phyloP scores from a whole-genome alignment of 2,797 vertebrate species.

The Oreochromis mossambicus region DNA sequence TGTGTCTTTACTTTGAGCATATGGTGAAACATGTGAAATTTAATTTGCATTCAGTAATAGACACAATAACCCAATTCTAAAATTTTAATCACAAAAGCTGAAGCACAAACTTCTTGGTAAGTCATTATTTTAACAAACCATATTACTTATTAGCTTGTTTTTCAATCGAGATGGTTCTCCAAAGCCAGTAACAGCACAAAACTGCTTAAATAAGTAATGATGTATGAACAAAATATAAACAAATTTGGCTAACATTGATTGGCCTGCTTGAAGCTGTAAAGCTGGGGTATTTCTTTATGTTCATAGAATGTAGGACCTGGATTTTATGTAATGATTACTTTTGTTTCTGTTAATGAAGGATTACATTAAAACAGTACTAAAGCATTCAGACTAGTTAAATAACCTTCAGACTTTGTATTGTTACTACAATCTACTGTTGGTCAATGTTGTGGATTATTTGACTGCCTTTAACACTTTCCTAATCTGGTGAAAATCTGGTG shows the following conservation, averaged over 20 bases:
- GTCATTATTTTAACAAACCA: background rate
- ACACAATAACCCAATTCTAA: fast-evolving
- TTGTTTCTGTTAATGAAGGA: background rate
- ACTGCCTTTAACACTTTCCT: background rate
- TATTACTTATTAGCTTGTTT: background rate
- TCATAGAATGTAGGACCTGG: background rate
- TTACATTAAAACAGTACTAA: background rate
- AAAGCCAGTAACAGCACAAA: fast-evolving
- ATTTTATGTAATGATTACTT: background rate
- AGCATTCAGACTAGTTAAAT: background rate
- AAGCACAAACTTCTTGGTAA: background rate
- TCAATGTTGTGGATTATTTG: background rate
- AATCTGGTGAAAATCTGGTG: background rate
- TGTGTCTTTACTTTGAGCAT: background rate
- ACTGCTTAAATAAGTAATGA: background rate
- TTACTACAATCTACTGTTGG: too few species aligned
- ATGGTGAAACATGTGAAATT: background rate
- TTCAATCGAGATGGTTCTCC: fast-evolving
- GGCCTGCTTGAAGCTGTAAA: background rate
- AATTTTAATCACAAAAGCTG: background rate
- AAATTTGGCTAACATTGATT: fast-evolving
- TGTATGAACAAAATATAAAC: fast-evolving
- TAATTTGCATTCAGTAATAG: background rate
- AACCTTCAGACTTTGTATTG: fast-evolving
- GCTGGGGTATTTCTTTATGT: background rate